Evolutionary conservation across 2,113 vertebrate species (phyloP), one percentile per base, ranked within the genome.

Genomic region (Mastomys coucha): DNA sequence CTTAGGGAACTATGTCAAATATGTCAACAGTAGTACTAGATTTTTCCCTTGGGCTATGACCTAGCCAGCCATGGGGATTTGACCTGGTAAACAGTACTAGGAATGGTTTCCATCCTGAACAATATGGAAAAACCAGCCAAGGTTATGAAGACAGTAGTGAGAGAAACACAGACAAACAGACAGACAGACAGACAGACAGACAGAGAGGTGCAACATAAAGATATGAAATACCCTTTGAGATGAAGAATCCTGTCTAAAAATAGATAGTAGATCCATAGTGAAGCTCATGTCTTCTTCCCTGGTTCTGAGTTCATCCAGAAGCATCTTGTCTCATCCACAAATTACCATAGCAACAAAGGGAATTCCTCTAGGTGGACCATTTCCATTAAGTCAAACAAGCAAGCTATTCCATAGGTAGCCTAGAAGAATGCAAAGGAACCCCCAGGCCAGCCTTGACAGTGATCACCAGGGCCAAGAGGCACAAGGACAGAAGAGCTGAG

Each of bases 91-190:
- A 58, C 33, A n/a, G 33, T 58, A n/a, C 36, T 16, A 22, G 78
- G 78, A 5, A 24, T 58, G 36, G 51, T 33, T 58, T 81, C 20
- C 33, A 81, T n/a, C 33, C 33, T 58, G 51, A 56, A 80, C 77
- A 36, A 22, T 53, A 80, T 22, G 58, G 78, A 8, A 58, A 58
- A 49, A 58, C 10, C 53, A 82, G 53, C 36, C 78, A n/a, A 22
- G 53, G 36, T 53, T 80, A 80, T 53, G 76, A 49, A 51, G 28
- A 53, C 7, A 78, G 7, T 7, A 20, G 24, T 1, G 4, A 17
- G 16, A 51, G 8, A 10, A 2, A 49, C 4, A 17, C 6, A 78
- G 49, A 7, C 14, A 9, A 4, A 4, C 0, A 33, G 28, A 28
- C 0, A 31, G 13, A 36, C 19, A 73, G n/a, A 36, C 3, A 36